Evolutionary conservation across 2,113 vertebrate species (phyloP).

Genomic region (Callipepla californica): DNA sequence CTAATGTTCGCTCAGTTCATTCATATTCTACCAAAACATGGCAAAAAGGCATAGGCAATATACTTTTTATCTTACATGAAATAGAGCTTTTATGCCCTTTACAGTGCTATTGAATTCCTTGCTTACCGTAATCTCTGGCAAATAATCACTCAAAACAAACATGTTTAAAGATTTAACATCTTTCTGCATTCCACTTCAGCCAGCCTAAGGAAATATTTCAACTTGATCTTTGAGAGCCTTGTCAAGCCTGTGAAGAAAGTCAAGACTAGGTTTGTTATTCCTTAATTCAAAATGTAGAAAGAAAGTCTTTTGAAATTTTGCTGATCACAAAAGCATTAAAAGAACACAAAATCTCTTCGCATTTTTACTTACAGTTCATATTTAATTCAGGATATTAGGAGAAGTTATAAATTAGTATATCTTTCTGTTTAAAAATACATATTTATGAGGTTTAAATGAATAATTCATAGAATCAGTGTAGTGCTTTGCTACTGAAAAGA

Average conservation of each 20-base stretch:
- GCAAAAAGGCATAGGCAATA: background rate
- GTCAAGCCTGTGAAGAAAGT: background rate
- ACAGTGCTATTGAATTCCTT: background rate
- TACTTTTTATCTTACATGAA: rapidly evolving
- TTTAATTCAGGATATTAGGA: conserved; percentile 26
- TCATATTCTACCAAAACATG: background rate
- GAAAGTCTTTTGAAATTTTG: background rate
- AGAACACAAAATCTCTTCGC: conserved; percentile 1
- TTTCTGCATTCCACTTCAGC: background rate
- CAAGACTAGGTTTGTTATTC: background rate
- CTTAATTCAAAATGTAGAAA: background rate
- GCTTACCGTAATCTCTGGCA: background rate
- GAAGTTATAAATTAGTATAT: conserved; percentile 2
- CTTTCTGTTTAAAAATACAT: conserved; percentile 13
- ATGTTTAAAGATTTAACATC: background rate
- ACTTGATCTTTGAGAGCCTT: background rate
- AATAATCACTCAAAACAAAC: background rate
- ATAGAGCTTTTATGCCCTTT: background rate
- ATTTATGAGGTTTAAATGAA: conserved; percentile 50
- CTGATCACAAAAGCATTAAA: background rate
- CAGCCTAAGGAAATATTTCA: conserved; percentile 2
- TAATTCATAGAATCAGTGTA: conserved; percentile 8
- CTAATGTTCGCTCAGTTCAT: background rate
- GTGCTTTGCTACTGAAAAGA: conserved; percentile 1
- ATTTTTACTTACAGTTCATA: conserved; percentile 24